Evolutionary conservation across 2,888 invertebrate genomes (phyloP), one percentile per base, ranked within the genome.

Genomic region (Osmoderma eremita): DNA sequence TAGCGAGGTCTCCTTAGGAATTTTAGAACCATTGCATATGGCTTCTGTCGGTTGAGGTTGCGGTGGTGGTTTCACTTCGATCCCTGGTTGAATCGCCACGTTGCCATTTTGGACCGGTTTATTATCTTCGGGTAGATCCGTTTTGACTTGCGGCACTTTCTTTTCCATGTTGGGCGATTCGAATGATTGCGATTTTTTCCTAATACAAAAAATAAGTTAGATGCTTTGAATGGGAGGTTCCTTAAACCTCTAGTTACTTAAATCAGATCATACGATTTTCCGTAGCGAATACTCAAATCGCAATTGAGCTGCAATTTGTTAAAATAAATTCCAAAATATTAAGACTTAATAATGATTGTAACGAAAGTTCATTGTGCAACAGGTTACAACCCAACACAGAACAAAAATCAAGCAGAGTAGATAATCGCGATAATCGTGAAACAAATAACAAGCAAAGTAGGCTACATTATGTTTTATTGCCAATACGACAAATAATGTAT

Each of bases 51-150:
- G 30, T 56, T 67, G 24, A 5, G 24, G 24, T 24, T 24, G 24
- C 3, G 5, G 24, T 5, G 24, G 24, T 5, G 24, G 24, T 24
- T 24, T 24, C 24, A 36, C 38, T 22, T 67, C 69, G 20, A 64
- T 39, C 8, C 22, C 13, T 13, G 49, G 49, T 61, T 72, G 71
- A 36, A 68, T 65, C 2, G 70, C 36, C 6, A 73, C 38, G 51
- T 69, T 73, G 12, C 74, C 73, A 38, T 75, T 75, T 67, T 75
- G 77, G 4, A 72, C 64, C n/a, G 68, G 63, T 45, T 68, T 64
- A 38, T 61, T 24, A 64, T 73, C 61, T 24, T 73, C 63, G 67
- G 69, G 20, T 63, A 63, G 56, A 68, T 72, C 53, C 51, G 58
- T 24, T 66, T 68, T 67, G 67, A 67, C 63, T 64, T 71, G 17